phyloP scores from a whole-genome alignment of 2,797 vertebrate genomes.

The Chelmon rostratus region DNA sequence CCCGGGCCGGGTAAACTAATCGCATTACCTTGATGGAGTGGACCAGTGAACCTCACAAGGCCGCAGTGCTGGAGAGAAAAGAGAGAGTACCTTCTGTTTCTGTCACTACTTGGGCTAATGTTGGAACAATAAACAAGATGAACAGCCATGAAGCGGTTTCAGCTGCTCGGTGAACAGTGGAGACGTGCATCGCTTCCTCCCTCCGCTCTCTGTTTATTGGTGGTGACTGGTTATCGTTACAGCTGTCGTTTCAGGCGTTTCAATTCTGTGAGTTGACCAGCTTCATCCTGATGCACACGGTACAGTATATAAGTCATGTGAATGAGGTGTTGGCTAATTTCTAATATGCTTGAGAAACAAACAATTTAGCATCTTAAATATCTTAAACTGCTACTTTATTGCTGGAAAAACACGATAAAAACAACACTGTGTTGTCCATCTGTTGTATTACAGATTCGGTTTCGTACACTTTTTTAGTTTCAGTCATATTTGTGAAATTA shows the following conservation, averaged over 20 bases:
- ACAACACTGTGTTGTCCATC: too few species aligned
- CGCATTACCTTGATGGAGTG: slow-evolving; percentile 78
- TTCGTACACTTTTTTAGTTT: too few species aligned
- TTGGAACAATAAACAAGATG: slow-evolving; percentile 59
- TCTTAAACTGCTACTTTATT: not conserved
- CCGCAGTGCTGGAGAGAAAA: slow-evolving; percentile 40
- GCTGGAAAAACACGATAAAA: not conserved
- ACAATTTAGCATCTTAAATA: not conserved
- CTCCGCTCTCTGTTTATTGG: not conserved
- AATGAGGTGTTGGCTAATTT: not conserved
- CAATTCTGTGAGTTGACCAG: not conserved
- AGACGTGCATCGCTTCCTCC: not conserved
- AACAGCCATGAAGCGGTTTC: slow-evolving; percentile 32
- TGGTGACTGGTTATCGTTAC: not conserved
- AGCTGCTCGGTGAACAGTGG: not conserved
- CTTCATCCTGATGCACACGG: not conserved
- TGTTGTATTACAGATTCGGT: not conserved
- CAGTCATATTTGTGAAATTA: not conserved
- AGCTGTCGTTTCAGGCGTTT: not conserved
- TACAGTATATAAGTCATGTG: not conserved
- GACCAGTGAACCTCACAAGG: slow-evolving; percentile 69
- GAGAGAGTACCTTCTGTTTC: slow-evolving; percentile 40
- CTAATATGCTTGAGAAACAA: not conserved
- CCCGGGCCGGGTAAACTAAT: slow-evolving; percentile 70
- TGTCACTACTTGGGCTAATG: slow-evolving; percentile 44